phyloP scores from a whole-genome alignment of 2,113 vertebrate genomes.

The Loxodonta africana region DNA sequence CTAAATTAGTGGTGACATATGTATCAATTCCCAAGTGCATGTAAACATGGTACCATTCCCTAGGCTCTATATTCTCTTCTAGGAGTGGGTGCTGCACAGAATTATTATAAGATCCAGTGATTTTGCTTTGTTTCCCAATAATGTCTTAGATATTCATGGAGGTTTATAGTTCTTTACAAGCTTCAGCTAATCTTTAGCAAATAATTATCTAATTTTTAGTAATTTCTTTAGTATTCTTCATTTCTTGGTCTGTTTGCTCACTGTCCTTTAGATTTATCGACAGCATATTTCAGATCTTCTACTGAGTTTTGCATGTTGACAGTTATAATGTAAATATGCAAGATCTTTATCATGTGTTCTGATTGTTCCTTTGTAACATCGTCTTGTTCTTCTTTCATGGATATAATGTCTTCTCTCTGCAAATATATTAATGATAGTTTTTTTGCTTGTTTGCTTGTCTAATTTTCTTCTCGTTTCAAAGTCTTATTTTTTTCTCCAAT shows the following conservation, averaged over 20 bases:
- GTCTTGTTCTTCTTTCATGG: constrained; percentile 50
- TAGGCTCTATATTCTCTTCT: not conserved
- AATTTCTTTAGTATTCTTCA: not conserved
- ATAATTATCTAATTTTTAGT: not conserved
- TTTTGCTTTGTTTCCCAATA: not conserved
- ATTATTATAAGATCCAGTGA: too few species aligned
- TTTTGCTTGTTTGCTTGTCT: not conserved
- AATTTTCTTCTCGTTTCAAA: not conserved
- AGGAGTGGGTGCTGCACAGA: not conserved
- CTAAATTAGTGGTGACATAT: not conserved
- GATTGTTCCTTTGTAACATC: not conserved
- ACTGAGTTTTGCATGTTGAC: not conserved
- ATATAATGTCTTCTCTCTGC: not conserved
- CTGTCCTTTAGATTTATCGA: not conserved
- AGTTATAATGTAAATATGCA: not conserved
- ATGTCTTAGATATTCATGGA: not conserved
- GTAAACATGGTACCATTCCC: not conserved
- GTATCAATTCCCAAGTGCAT: not conserved
- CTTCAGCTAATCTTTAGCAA: constrained; percentile 11
- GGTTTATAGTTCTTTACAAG: not conserved
- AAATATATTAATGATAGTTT: constrained; percentile 5
- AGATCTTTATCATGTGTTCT: not conserved
- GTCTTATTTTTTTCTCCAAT: not conserved
- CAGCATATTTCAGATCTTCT: not conserved
- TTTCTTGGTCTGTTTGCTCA: not conserved